Evolutionary conservation across 2,113 vertebrate genomes (phyloP).

Genomic region (Galbula dea): DNA sequence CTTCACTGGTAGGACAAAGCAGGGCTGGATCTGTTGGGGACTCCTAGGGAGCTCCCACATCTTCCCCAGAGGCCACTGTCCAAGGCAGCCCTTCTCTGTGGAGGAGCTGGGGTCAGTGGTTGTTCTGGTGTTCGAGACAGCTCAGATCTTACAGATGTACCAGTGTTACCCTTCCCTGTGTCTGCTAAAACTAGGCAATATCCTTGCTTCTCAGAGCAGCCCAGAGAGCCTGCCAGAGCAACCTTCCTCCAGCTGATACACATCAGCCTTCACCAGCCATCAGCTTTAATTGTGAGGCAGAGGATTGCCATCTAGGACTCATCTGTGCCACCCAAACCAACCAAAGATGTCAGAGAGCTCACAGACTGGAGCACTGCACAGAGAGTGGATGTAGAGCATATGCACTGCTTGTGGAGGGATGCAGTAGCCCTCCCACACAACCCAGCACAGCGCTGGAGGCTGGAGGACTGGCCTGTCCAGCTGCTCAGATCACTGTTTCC

Average conservation of each 20-base stretch:
- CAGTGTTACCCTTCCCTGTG: neutral
- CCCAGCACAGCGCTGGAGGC: rapidly evolving
- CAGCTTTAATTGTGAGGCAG: neutral
- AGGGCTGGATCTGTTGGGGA: neutral
- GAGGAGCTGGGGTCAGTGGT: neutral
- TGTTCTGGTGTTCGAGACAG: neutral
- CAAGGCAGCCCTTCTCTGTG: rapidly evolving
- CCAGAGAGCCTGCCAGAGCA: neutral
- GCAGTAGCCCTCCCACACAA: rapidly evolving
- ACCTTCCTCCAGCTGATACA: neutral
- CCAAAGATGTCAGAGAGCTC: neutral
- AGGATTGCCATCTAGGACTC: neutral
- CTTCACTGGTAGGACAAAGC: neutral
- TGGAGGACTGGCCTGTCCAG: neutral
- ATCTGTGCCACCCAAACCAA: neutral
- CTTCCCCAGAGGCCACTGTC: neutral
- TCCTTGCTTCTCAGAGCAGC: neutral
- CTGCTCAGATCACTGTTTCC: neutral
- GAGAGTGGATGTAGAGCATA: rapidly evolving
- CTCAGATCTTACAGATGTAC: neutral
- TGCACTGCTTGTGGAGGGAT: rapidly evolving
- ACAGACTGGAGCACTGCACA: neutral
- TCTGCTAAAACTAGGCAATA: neutral
- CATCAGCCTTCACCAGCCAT: neutral
- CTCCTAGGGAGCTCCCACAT: neutral